Evolutionary conservation across 2,113 vertebrate species (phyloP).

Genomic region (Elaphurus davidianus): DNA sequence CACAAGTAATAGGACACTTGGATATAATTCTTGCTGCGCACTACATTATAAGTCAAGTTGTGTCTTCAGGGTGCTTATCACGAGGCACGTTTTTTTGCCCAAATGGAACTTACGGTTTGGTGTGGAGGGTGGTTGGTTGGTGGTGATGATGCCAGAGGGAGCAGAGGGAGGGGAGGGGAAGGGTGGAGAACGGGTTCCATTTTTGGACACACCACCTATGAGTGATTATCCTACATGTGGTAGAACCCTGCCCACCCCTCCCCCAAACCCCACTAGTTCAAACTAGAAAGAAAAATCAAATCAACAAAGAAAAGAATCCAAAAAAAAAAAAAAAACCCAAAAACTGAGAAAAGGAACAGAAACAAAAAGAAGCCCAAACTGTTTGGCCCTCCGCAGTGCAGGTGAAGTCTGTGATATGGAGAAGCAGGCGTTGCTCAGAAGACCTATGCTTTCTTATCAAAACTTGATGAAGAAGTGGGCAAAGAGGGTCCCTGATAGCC

Average conservation of each 20-base stretch:
- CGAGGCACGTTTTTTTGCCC: constrained; percentile 27
- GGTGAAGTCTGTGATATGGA: constrained; percentile 85
- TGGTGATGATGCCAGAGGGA: background rate
- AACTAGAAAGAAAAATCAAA: constrained; percentile 55
- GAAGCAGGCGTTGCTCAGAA: constrained; percentile 79
- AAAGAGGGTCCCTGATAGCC: constrained; percentile 87
- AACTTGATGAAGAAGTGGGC: constrained; percentile 91
- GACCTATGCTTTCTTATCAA: constrained; percentile 90
- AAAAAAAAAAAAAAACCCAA: background rate
- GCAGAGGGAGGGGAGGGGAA: constrained; percentile 27
- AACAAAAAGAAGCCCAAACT: constrained; percentile 65
- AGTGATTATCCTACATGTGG: constrained; percentile 56
- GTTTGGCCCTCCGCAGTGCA: constrained; percentile 82
- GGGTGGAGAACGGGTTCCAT: constrained; percentile 52
- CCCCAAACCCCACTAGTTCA: constrained; percentile 59
- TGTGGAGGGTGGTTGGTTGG: background rate
- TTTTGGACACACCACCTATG: constrained; percentile 60
- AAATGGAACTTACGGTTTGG: constrained; percentile 20
- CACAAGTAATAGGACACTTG: constrained; percentile 56
- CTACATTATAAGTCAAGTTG: constrained; percentile 24
- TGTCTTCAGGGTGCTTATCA: constrained; percentile 53
- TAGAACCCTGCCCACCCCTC: constrained; percentile 63
- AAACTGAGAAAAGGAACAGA: constrained; percentile 36
- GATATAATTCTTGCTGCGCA: constrained; percentile 43
- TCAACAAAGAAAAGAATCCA: background rate